Evolutionary conservation across 92 coral and sea anemone species (phyloP).

Genomic region (Epizoanthus rinbou): DNA sequence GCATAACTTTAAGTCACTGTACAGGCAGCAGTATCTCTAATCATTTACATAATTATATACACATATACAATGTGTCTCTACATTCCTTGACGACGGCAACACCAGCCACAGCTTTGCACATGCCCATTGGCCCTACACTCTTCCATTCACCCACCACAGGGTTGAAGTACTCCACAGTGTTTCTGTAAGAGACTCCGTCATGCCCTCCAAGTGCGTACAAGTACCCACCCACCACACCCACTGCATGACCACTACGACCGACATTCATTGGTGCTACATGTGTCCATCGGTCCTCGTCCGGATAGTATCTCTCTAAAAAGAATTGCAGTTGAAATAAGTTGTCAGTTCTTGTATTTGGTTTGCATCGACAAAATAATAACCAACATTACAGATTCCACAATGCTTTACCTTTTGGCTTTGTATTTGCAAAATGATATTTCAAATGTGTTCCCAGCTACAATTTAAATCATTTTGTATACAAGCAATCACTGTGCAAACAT

Average conservation of each 20-base stretch:
- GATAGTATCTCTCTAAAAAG: constrained; percentile 78
- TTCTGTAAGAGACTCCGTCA: constrained; percentile 85
- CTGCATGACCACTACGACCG: constrained; percentile 93
- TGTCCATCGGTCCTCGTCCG: constrained; percentile 90
- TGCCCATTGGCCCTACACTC: constrained; percentile 79
- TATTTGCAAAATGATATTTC: too few species aligned
- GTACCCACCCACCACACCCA: constrained; percentile 76
- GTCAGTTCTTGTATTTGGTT: background rate
- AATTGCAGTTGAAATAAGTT: background rate
- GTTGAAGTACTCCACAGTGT: constrained; percentile 82
- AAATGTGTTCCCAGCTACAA: too few species aligned
- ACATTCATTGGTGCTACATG: constrained; percentile 92
- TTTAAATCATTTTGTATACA: too few species aligned
- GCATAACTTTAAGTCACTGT: too few species aligned
- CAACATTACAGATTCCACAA: background rate
- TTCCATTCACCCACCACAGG: constrained; percentile 89
- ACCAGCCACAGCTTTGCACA: constrained; percentile 89
- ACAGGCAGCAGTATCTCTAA: too few species aligned
- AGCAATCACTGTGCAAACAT: too few species aligned
- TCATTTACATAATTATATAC: too few species aligned
- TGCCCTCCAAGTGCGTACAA: constrained; percentile 89
- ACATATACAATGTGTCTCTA: background rate
- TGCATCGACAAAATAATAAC: too few species aligned
- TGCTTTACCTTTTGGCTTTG: background rate
- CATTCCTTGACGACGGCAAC: constrained; percentile 76